Percentiles rank a stretch among this genome's conserved stretches.
Evolutionary conservation across 30 jellyfish, hydroid and myxozoan species (phyloP).

Genomic region (Cassiopea xamachana): DNA sequence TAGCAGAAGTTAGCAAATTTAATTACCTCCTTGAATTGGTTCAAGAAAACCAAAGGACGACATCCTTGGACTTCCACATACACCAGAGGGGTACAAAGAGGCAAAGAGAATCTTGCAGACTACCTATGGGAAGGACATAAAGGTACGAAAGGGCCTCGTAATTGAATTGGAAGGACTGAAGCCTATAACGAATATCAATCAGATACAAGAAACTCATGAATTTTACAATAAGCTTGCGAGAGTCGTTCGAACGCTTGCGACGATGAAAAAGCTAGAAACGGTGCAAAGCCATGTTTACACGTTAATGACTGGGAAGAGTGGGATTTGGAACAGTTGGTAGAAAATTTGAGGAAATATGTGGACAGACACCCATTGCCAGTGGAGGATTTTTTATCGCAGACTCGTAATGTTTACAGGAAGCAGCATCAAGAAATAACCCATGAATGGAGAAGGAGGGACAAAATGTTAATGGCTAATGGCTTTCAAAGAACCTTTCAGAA

Average conservation of each 20-base stretch:
- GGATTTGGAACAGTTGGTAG: conserved; percentile 52
- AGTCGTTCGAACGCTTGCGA: conserved; percentile 56
- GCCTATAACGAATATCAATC: conserved; percentile 16
- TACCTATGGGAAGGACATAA: conserved; percentile 62
- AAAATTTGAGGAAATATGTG: conserved; percentile 34
- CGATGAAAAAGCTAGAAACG: conserved; percentile 67
- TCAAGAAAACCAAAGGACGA: conserved; percentile 73
- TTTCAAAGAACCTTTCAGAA: conserved; percentile 10
- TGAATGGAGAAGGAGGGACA: conserved; percentile 66
- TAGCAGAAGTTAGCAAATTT: conserved; percentile 70
- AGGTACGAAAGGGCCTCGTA: conserved; percentile 57
- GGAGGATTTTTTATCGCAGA: neutral
- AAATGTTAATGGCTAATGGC: conserved; percentile 15
- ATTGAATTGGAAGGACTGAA: conserved; percentile 44
- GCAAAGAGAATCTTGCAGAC: conserved; percentile 55
- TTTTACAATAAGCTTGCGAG: conserved; percentile 68
- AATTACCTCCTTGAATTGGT: conserved; percentile 72
- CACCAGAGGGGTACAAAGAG: conserved; percentile 59
- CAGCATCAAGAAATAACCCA: neutral
- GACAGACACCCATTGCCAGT: conserved; percentile 23
- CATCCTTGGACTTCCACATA: conserved; percentile 67
- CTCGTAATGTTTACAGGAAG: neutral
- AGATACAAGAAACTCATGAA: conserved; percentile 28
- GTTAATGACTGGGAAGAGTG: conserved; percentile 52
- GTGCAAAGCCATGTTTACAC: conserved; percentile 49